phyloP scores from a whole-genome alignment of 2,797 vertebrate genomes.

The Syndactyla subalaris region DNA sequence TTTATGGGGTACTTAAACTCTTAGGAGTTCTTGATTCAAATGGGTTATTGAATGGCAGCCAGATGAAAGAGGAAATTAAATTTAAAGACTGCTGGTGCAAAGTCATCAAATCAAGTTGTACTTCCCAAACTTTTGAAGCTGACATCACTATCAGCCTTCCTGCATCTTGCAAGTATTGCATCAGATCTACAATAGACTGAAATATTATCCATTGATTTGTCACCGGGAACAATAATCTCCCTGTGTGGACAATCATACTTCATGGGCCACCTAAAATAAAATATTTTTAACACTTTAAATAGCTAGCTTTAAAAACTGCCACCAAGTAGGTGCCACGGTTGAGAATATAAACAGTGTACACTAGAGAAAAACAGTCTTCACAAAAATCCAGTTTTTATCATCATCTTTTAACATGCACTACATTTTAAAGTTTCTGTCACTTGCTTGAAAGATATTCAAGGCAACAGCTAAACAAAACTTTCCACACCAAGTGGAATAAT shows the following conservation, averaged over 20 bases:
- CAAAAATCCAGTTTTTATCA: neutral
- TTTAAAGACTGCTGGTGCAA: neutral
- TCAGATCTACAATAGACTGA: neutral
- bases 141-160: neutral
- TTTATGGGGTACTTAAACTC: neutral
- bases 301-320: neutral
- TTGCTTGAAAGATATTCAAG: neutral
- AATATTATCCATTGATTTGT: neutral
- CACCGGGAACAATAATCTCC: neutral
- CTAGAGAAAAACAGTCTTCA: neutral
- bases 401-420: neutral
- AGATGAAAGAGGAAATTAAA: neutral
- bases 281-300: neutral
- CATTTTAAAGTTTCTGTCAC: neutral
- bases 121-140: neutral
- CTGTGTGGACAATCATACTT: neutral
- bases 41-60: neutral
- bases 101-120: neutral
- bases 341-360: neutral
- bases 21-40: neutral
- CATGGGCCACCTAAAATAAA: neutral
- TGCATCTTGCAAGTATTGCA: neutral
- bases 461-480: neutral
- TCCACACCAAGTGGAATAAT: neutral
- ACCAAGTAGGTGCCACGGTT: neutral